Conservation (phyloP, 2,888 invertebrate genomes). For the Entomobrya proxima region DNA sequence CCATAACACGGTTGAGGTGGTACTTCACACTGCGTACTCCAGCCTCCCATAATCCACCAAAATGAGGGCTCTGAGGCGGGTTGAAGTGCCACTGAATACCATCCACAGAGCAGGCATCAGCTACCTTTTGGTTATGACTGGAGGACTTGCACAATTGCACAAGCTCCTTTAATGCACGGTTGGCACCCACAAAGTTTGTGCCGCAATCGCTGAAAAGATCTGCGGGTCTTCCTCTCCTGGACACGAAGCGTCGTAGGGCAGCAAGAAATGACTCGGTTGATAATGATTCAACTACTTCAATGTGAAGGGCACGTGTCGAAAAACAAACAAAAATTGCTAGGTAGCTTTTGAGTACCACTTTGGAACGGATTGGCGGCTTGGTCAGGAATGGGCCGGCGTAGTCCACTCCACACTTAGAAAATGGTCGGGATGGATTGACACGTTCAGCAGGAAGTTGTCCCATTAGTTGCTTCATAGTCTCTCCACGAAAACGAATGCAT, state of each 20-base stretch:
- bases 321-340: not conserved
- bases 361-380: not conserved
- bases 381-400: constrained; percentile 29
- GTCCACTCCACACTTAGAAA: constrained; percentile 69
- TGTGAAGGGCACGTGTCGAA: not conserved
- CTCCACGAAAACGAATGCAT: constrained; percentile 55
- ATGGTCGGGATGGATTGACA: constrained; percentile 72
- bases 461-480: constrained; percentile 73
- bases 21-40: not conserved
- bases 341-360: not conserved
- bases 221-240: not conserved
- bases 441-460: constrained; percentile 74
- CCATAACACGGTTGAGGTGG: constrained; percentile 63
- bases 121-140: not conserved
- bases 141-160: not conserved
- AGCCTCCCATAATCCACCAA: constrained; percentile 49
- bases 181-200: constrained; percentile 1
- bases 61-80: constrained; percentile 67
- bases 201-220: not conserved
- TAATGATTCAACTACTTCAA: not conserved
- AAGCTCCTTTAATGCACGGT: not conserved
- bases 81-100: constrained; percentile 68
- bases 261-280: not conserved
- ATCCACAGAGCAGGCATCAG: not conserved
- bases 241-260: not conserved